Evolutionary conservation across 2,888 invertebrate species (phyloP).

Genomic region (Drosophila testacea): DNA sequence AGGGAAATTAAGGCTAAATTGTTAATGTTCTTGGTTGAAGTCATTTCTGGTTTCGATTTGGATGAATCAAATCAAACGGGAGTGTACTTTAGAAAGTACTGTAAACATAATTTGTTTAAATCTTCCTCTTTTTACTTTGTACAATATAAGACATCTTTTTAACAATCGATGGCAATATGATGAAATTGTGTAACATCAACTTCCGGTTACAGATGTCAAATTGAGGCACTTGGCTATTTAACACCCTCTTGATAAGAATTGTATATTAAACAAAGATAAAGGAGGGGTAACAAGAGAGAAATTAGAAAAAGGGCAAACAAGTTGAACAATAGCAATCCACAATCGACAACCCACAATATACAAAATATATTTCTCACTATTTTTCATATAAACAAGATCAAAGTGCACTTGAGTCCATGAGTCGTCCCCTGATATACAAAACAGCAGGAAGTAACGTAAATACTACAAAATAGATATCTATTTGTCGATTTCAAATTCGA

Average conservation of each 20-base stretch:
- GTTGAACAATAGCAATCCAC: constrained; percentile 45
- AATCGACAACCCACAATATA: constrained; percentile 30
- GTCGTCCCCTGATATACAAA: constrained; percentile 76
- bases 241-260: constrained; percentile 75
- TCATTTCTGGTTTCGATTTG: constrained; percentile 33
- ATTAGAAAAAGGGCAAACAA: constrained; percentile 26
- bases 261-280: constrained; percentile 64
- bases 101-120: not conserved
- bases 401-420: constrained; percentile 69
- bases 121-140: not conserved
- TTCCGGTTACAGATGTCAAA: constrained; percentile 52
- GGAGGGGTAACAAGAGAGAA: not conserved
- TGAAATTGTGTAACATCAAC: constrained; percentile 46
- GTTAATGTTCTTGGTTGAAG: constrained; percentile 34
- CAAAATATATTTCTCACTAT: constrained; percentile 69
- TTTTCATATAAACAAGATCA: constrained; percentile 79
- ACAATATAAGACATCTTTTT: constrained; percentile 9
- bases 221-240: constrained; percentile 56
- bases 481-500: constrained; percentile 47
- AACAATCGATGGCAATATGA: constrained; percentile 49
- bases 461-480: constrained; percentile 58
- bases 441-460: constrained; percentile 79
- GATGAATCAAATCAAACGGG: constrained; percentile 11
- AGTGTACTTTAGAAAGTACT: not conserved
- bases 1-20: constrained; percentile 20